Conservation (phyloP, 1,140 invertebrate genomes). For the Apis dorsata region DNA sequence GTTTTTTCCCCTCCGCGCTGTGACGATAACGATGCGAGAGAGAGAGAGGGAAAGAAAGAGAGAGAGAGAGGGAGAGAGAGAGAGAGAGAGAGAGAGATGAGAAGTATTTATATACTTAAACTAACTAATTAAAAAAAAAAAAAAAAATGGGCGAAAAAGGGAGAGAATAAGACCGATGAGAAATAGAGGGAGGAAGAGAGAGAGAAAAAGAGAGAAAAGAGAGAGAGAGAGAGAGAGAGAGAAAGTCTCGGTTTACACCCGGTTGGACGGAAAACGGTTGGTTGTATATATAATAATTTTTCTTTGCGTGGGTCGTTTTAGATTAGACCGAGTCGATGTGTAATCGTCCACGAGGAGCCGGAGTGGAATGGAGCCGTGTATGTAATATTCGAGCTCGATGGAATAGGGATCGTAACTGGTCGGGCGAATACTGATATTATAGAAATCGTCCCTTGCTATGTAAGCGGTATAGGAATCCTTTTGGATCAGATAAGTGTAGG, state of each 20-base stretch:
- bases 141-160: no score
- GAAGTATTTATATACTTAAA: no score
- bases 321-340: background rate
- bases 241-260: background rate
- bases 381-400: no score
- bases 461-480: background rate
- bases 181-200: no score
- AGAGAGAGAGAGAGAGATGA: background rate
- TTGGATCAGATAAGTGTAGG: background rate
- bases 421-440: background rate
- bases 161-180: no score
- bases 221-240: background rate
- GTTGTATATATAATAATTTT: background rate
- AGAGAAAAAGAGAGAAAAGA: background rate
- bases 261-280: background rate
- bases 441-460: slow-evolving; percentile 13
- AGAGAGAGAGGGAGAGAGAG: background rate
- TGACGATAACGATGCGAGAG: no score
- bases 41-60: background rate
- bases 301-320: background rate
- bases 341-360: background rate
- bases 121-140: no score
- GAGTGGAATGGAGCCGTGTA: background rate
- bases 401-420: background rate
- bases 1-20: background rate